Evolutionary conservation across 2,888 invertebrate genomes (phyloP), one percentile per base, ranked within the genome.

Genomic region (Abscondita cerata): DNA sequence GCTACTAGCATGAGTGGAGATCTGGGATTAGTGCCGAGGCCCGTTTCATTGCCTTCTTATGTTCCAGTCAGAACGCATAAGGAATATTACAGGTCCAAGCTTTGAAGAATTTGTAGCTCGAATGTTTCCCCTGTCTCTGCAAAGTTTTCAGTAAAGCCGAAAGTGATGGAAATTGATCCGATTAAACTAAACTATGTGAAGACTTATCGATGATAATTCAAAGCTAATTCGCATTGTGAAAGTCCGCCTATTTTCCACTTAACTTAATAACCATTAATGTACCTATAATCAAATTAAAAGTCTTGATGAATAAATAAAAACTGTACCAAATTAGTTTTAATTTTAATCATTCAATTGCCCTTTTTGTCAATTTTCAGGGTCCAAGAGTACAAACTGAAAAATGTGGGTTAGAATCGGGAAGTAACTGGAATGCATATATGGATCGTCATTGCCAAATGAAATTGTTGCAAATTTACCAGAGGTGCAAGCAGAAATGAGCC

Each of bases 361-460:
- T n/a, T n/a, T n/a, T n/a, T n/a, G n/a, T n/a, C n/a, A n/a, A n/a
- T n/a, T n/a, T n/a, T n/a, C n/a, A n/a, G n/a, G 93, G 93, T 16
- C 84, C 88, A 66, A 88, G 92, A 0, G 89, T 93, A 6, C 89
- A 93, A 76, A 85, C 92, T 0, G 89, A 91, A 72, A 85, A 88
- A 12, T 93, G 93, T 69, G 87, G 88, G 0, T 82, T 76, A 6
- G 75, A 77, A 53, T 68, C 78, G 11, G 78, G 77, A 1, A 73
- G 67, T 47, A 75, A 73, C 59, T 89, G 87, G 88, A 89, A 73
- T 89, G 89, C 70, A 83, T 86, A 59, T 86, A 87, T 73, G 86
- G 86, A 2, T 71, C 73, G 15, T 69, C 76, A 31, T 65, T 75
- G 11, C 71, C 73, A 9, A 76, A 80, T 0, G 64, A 64, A 40